These are phyloP conservation scores for Frankliniella fusca DNA, from an alignment of 2,888 invertebrate species.

Conservation along the genomic window DNA sequence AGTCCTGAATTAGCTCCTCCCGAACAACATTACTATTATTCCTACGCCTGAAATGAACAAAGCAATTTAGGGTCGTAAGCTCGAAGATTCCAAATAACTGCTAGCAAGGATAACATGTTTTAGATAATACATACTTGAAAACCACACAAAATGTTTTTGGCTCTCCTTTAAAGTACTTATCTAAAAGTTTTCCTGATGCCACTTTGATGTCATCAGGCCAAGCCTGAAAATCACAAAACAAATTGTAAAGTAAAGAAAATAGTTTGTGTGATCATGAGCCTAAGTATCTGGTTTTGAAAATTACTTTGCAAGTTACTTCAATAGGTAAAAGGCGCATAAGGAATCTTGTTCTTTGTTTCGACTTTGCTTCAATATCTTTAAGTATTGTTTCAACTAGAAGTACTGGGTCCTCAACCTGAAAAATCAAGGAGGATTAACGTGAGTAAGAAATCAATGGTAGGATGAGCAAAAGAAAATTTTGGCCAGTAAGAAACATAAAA, in stretches of 20 bases:
- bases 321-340: slow-evolving; percentile 78
- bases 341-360: slow-evolving; percentile 67
- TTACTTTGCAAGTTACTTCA: slow-evolving; percentile 66
- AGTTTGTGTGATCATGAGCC: not conserved
- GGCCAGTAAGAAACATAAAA: slow-evolving; percentile 29
- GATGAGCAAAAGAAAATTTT: slow-evolving; percentile 31
- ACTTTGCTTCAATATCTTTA: slow-evolving; percentile 63
- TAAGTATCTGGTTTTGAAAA: slow-evolving; percentile 14
- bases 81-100: not conserved
- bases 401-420: slow-evolving; percentile 63
- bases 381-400: slow-evolving; percentile 67
- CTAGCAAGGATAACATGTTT: not conserved
- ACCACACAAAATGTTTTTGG: slow-evolving; percentile 70
- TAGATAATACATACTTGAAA: slow-evolving; percentile 55
- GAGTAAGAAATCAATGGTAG: not conserved
- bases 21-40: slow-evolving; percentile 69
- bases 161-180: slow-evolving; percentile 65
- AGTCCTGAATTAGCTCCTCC: slow-evolving; percentile 64
- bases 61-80: not conserved
- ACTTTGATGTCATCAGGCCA: slow-evolving; percentile 69
- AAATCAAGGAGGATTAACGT: not conserved
- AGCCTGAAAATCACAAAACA: slow-evolving; percentile 50
- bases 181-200: slow-evolving; percentile 62
- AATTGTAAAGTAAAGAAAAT: slow-evolving; percentile 12
- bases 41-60: slow-evolving; percentile 54